Conservation (phyloP, 2,797 vertebrate species). For the Molossus alvarezi region DNA sequence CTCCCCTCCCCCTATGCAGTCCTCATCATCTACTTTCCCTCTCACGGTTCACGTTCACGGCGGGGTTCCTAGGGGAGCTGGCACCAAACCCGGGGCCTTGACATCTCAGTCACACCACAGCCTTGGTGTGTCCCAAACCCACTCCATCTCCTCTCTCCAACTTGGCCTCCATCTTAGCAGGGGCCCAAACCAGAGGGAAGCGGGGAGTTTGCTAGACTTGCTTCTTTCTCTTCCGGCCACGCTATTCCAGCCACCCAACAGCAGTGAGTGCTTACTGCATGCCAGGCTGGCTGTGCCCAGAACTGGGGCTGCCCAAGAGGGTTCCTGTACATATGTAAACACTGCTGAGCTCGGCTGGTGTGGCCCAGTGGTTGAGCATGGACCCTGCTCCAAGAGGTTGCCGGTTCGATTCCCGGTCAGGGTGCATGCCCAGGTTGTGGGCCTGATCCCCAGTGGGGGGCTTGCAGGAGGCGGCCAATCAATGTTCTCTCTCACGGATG, state of each 20-base stretch:
- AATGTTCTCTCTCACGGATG: too few relatives aligned
- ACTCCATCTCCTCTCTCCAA: neutral
- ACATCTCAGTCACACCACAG: neutral
- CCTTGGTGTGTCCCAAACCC: neutral
- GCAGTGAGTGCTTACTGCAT: neutral
- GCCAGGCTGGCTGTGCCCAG: neutral
- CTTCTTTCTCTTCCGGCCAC: neutral
- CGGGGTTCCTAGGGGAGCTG: neutral
- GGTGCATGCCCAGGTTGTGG: too few relatives aligned
- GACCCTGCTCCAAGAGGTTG: too few relatives aligned
- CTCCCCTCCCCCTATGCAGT: accelerated
- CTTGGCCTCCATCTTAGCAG: neutral
- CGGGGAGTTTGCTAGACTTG: neutral
- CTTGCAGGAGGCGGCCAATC: too few relatives aligned
- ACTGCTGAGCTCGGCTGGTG: too few relatives aligned
- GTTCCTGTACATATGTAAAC: neutral
- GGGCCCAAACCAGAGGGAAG: neutral
- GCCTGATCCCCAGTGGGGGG: too few relatives aligned
- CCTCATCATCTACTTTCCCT: neutral
- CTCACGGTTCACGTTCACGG: neutral
- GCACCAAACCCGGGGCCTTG: neutral
- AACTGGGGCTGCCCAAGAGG: neutral
- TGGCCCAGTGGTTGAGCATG: too few relatives aligned
- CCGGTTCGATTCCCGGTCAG: too few relatives aligned
- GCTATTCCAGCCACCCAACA: neutral